Base-by-base conservation (phyloP, 2,888 invertebrate genomes). In the Synergus umbraculus region DNA sequence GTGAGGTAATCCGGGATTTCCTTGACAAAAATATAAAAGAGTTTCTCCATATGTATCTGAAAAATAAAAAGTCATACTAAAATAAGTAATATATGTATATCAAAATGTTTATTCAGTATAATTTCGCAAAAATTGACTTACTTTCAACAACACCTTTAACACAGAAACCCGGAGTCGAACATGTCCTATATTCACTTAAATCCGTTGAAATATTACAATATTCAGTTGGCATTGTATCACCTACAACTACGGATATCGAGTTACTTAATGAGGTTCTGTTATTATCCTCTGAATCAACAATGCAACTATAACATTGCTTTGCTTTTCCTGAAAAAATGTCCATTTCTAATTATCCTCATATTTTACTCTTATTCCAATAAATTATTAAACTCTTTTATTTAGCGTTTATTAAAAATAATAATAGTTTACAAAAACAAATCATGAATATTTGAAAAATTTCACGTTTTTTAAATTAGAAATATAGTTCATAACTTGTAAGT, bases 141-240 rank as follows among this genome's bases (percentile, higher is more conserved):
- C 73, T 49, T 18, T 73, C 73, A 54, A 73, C 41, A 54, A 73
- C 49, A 41, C 73, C 49, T 49, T 41, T 73, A 54, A 73, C 49
- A 37, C 73, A 73, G 37, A 49, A 54, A 73, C 73, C 54, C n/a
- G n/a, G 18, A 41, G 73, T 73, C 37, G 54, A 41, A 37, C 73
- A 73, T 12, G 73, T 73, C 9, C 5, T 49, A 41, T 54, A 73
- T 29, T 41, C n/a, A 49, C 54, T 73, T 41, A 73, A 54, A 37
- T 73, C 73, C 41, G n/a, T 4, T 8, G 73, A 73, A 54, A 10
- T 58, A 37, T 73, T 73, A 73, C 73, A 73, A 54, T 54, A 73
- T 73, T 73, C 73, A 73, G n/a, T 54, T n/a, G 73, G 73, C 37
- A 73, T 54, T 73, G 73, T 73, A 37, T 54, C 46, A 69, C 69